phyloP scores from a whole-genome alignment of 2,888 invertebrate species.

The Tetheella fluctuosa region DNA sequence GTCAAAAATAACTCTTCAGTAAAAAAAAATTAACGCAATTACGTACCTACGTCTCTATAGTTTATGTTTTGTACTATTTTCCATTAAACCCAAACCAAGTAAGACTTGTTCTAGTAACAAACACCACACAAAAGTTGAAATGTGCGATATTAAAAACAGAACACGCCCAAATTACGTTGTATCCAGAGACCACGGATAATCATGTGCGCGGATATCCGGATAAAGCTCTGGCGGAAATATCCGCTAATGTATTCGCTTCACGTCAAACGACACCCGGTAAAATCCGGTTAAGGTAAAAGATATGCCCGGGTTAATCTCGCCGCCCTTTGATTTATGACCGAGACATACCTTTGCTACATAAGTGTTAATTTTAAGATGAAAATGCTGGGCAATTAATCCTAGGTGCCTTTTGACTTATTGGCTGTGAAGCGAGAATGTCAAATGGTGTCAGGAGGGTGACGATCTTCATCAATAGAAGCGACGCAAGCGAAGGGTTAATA shows the following conservation, averaged over 20 bases:
- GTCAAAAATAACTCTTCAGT: too few species aligned
- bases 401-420: slow-evolving; percentile 26
- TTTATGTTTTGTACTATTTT: too few species aligned
- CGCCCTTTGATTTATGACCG: slow-evolving; percentile 72
- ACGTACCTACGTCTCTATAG: too few species aligned
- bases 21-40: too few species aligned
- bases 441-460: neutral
- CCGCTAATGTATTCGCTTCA: slow-evolving; percentile 74
- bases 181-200: slow-evolving; percentile 57
- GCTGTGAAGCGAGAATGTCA: neutral
- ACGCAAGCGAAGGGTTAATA: neutral
- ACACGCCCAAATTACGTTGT: slow-evolving; percentile 48
- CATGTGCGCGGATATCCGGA: slow-evolving; percentile 62
- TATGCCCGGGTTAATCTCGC: slow-evolving; percentile 76
- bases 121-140: neutral
- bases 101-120: neutral
- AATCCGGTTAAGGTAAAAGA: slow-evolving; percentile 77
- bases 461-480: neutral
- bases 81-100: neutral
- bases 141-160: slow-evolving; percentile 47
- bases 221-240: slow-evolving; percentile 43
- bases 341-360: slow-evolving; percentile 53
- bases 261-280: slow-evolving; percentile 74
- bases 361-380: slow-evolving; percentile 44
- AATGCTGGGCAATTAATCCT: slow-evolving; percentile 36